A percentile compares a stretch with the other conserved stretches of the same genome.
Conservation (phyloP, 2,888 invertebrate genomes). For the Pyrrhia umbra region DNA sequence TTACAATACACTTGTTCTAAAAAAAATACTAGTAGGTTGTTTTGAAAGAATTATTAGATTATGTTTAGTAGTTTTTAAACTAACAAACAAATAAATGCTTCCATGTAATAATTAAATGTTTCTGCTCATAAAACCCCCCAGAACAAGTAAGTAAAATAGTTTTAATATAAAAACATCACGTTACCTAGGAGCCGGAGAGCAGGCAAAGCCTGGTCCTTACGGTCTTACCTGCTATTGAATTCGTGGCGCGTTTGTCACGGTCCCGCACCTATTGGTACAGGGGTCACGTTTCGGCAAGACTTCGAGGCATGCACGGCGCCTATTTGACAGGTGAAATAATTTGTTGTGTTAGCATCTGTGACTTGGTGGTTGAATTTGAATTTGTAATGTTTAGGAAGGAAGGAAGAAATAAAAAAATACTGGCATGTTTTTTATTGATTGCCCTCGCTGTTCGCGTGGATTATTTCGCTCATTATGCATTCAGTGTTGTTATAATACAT, state of each 20-base stretch:
- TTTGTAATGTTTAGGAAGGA: constrained; percentile 13
- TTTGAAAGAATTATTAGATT: too few relatives aligned
- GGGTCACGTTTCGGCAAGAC: constrained; percentile 50
- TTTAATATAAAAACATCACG: constrained; percentile 43
- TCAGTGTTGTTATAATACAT: background rate
- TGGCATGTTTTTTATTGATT: background rate
- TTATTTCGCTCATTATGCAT: background rate
- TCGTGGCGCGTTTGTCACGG: constrained; percentile 53
- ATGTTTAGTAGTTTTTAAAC: too few relatives aligned
- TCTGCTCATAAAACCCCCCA: background rate
- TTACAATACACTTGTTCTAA: too few relatives aligned
- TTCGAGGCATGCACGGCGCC: constrained; percentile 40
- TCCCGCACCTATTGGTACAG: constrained; percentile 35
- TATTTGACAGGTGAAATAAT: constrained; percentile 63
- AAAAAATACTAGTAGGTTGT: too few relatives aligned
- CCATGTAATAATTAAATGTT: too few relatives aligned
- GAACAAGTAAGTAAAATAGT: background rate
- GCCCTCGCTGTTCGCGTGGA: background rate
- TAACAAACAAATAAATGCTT: too few relatives aligned
- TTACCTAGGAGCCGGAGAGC: constrained; percentile 7
- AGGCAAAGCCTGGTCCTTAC: constrained; percentile 18
- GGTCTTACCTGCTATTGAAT: constrained; percentile 43
- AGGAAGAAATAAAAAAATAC: background rate
- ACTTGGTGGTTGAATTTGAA: constrained; percentile 58
- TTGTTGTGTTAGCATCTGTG: constrained; percentile 52